Evolutionary conservation across 2,113 vertebrate species (phyloP).

Genomic region (Irena cyanogastra): DNA sequence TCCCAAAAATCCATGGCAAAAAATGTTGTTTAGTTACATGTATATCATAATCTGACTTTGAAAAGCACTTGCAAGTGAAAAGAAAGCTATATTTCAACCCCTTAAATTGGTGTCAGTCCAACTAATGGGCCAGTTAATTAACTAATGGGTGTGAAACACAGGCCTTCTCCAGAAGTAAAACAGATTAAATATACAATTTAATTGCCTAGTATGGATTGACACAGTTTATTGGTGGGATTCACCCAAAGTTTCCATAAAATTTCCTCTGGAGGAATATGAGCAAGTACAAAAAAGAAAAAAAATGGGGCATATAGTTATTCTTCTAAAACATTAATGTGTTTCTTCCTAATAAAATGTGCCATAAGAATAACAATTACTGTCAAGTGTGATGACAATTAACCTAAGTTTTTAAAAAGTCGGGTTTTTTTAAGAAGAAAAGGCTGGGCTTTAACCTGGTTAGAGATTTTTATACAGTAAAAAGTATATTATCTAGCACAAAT

Average conservation of each 20-base stretch:
- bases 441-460: not conserved
- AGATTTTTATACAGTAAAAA: not conserved
- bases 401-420: not conserved
- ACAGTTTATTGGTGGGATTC: not conserved
- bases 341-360: not conserved
- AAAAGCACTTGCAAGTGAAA: not conserved
- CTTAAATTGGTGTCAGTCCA: not conserved
- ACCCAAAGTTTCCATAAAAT: not conserved
- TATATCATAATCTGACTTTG: not conserved
- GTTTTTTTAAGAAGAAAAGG: not conserved
- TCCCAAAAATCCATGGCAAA: not conserved
- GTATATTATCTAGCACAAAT: not conserved
- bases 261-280: not conserved
- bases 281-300: not conserved
- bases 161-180: not conserved
- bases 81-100: not conserved
- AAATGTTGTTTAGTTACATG: not conserved
- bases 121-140: constrained; percentile 29
- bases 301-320: not conserved
- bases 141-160: not conserved
- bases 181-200: not conserved
- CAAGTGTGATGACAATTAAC: not conserved
- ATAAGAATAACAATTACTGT: not conserved
- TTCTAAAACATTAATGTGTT: not conserved
- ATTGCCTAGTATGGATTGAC: not conserved